These are phyloP conservation scores for Bolborhynchus lineola DNA, from an alignment of 2,113 vertebrate genomes.

Conservation along the genomic window DNA sequence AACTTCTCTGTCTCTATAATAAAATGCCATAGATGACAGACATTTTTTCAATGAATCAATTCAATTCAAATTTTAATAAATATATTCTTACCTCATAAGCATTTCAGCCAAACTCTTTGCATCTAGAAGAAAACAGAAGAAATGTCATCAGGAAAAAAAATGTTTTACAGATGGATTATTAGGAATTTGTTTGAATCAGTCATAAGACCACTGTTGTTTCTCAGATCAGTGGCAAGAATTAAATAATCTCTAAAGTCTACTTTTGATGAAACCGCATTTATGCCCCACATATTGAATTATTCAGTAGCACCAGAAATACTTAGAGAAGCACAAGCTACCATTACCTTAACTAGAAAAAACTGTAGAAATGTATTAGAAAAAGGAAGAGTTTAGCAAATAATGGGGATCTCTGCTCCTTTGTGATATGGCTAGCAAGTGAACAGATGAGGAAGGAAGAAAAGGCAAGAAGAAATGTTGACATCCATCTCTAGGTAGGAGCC, in stretches of 20 bases:
- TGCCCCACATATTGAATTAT: background rate
- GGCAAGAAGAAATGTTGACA: background rate
- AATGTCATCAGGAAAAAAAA: slow-evolving; percentile 13
- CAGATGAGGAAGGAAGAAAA: background rate
- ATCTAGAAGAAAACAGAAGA: slow-evolving; percentile 84
- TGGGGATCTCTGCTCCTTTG: rapidly evolving
- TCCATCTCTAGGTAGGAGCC: background rate
- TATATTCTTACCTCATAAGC: slow-evolving; percentile 93
- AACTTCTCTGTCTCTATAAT: background rate
- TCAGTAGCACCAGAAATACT: background rate
- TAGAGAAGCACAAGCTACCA: background rate
- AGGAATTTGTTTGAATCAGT: background rate
- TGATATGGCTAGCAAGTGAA: background rate
- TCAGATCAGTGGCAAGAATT: background rate
- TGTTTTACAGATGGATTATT: background rate
- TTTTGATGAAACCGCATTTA: background rate
- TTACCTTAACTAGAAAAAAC: background rate
- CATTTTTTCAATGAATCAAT: background rate
- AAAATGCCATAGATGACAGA: background rate
- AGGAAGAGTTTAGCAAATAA: background rate
- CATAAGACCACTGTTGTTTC: background rate
- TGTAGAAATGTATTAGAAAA: background rate
- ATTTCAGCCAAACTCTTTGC: slow-evolving; percentile 99
- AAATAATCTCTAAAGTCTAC: background rate
- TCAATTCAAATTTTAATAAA: background rate